A percentile compares a stretch with the other conserved stretches of the same genome.
These are phyloP conservation scores for Ifrita kowaldi DNA, from an alignment of 2,113 vertebrate genomes.

Conservation along the genomic window DNA sequence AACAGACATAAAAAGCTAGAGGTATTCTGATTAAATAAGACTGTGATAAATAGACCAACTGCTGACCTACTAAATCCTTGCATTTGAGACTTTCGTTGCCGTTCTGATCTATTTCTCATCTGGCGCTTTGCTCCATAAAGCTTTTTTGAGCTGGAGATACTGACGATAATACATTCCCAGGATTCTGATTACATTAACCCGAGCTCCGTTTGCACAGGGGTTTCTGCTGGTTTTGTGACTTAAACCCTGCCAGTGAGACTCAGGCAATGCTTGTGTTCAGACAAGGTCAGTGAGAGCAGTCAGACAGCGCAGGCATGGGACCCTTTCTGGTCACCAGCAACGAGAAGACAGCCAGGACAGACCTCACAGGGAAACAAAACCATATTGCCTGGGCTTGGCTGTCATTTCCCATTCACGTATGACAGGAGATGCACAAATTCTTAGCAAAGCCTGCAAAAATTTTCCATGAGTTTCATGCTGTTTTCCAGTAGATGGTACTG, in stretches of 20 bases:
- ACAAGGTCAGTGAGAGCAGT: background rate
- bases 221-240: background rate
- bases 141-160: background rate
- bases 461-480: conserved; percentile 33
- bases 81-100: background rate
- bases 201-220: background rate
- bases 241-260: background rate
- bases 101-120: conserved; percentile 35
- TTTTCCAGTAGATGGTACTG: conserved; percentile 49
- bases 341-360: background rate
- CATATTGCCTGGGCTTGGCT: background rate
- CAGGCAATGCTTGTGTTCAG: background rate
- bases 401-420: conserved; percentile 13
- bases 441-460: conserved; percentile 45
- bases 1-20: conserved; percentile 22
- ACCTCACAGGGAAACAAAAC: background rate
- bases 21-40: conserved; percentile 24
- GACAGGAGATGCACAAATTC: conserved; percentile 44
- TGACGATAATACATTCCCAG: background rate
- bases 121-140: conserved; percentile 10
- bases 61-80: conserved; percentile 35
- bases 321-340: background rate
- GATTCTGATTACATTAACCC: conserved; percentile 31
- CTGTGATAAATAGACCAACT: conserved; percentile 16
- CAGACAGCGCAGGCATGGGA: background rate